Conservation (phyloP, 2,113 vertebrate genomes). For the Choloepus hoffmanni region DNA sequence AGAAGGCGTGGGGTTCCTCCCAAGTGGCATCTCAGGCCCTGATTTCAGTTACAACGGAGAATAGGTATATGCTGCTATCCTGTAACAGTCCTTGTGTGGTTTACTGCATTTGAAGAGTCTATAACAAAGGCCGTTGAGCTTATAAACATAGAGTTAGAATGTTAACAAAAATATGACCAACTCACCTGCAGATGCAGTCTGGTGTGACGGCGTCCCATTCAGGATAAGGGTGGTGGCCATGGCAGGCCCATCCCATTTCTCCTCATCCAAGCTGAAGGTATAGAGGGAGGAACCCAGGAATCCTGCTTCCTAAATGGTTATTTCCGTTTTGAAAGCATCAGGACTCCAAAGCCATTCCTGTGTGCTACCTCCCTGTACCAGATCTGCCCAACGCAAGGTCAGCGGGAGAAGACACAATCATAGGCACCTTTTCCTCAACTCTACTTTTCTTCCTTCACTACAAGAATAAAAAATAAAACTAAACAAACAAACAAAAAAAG, state of each 20-base stretch:
- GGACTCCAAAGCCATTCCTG: not conserved
- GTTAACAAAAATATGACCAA: not conserved
- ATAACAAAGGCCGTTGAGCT: not conserved
- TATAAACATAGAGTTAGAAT: not conserved
- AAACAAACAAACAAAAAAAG: not conserved
- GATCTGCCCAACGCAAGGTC: not conserved
- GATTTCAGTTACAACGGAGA: not conserved
- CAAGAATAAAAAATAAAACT: not conserved
- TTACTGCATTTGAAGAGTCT: not conserved
- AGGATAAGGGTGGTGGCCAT: not conserved
- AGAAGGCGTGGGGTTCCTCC: conserved; percentile 4
- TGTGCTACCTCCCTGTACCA: fast-evolving
- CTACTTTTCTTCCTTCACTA: not conserved
- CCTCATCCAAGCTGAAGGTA: not conserved
- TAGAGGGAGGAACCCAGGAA: not conserved
- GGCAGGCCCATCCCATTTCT: not conserved
- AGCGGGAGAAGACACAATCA: not conserved
- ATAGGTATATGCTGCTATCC: not conserved
- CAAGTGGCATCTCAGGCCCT: not conserved
- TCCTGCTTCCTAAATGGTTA: not conserved
- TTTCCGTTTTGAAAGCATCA: not conserved
- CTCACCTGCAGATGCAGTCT: not conserved
- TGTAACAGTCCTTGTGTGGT: not conserved
- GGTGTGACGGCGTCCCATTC: not conserved
- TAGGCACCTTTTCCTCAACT: not conserved